phyloP scores from a whole-genome alignment of 2,113 vertebrate species.

The Oryzias javanicus region DNA sequence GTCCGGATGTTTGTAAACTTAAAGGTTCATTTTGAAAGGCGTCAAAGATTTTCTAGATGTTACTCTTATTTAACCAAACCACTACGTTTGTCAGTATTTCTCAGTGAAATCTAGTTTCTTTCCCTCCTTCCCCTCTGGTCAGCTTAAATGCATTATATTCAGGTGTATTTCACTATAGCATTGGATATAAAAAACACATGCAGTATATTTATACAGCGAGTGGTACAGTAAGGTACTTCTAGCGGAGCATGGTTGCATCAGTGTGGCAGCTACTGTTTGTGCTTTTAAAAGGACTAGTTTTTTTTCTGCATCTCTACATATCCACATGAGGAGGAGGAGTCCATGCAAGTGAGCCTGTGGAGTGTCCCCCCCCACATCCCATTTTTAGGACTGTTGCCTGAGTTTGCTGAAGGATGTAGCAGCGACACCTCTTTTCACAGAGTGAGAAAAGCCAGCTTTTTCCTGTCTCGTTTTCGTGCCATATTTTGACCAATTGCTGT shows the following conservation, averaged over 20 bases:
- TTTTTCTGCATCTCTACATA: constrained; percentile 37
- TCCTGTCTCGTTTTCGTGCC: constrained; percentile 57
- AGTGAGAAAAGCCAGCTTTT: constrained; percentile 14
- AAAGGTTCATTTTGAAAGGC: constrained; percentile 59
- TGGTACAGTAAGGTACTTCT: constrained; percentile 76
- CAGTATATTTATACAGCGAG: constrained; percentile 77
- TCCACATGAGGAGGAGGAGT: constrained; percentile 12
- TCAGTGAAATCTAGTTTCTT: constrained; percentile 33
- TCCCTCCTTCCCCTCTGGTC: constrained; percentile 49
- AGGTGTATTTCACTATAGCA: constrained; percentile 73
- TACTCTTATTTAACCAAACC: constrained; percentile 67
- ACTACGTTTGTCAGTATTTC: constrained; percentile 73
- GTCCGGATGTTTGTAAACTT: constrained; percentile 66
- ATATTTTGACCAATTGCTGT: constrained; percentile 53
- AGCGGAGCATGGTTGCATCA: constrained; percentile 78
- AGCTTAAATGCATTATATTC: constrained; percentile 71
- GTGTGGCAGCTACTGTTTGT: constrained; percentile 74
- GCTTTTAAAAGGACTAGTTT: constrained; percentile 48
- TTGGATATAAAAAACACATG: constrained; percentile 65
- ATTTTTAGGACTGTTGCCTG: constrained; percentile 7
- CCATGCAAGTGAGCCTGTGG: constrained; percentile 13
- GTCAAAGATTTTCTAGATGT: constrained; percentile 47
- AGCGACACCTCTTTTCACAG: constrained; percentile 1
- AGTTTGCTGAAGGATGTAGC: constrained; percentile 26
- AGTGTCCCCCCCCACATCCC: constrained; percentile 20